These are phyloP conservation scores for Neodiprion pinetum DNA, from an alignment of 1,140 invertebrate genomes.

Conservation along the genomic window DNA sequence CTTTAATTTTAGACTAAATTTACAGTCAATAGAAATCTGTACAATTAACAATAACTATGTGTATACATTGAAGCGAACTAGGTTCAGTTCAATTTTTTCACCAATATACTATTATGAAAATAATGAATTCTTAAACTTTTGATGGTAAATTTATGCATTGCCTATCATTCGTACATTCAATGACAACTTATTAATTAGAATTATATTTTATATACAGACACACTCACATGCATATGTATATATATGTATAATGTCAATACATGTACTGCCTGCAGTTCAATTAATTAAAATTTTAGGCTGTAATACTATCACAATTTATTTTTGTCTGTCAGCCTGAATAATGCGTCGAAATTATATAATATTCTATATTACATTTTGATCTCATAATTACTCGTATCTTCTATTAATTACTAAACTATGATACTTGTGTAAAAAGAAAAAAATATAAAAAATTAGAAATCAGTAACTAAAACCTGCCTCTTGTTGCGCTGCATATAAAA, in stretches of 20 bases:
- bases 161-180: no score
- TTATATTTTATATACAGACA: not conserved
- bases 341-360: not conserved
- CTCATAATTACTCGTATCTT: slow-evolving; percentile 16
- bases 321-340: slow-evolving; percentile 8
- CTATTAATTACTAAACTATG: not conserved
- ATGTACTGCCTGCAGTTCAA: not conserved
- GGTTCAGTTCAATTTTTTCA: no score
- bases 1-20: no score
- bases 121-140: no score
- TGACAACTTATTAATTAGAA: not conserved
- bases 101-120: no score
- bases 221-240: not conserved
- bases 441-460: no score
- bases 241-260: not conserved
- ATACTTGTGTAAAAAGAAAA: not conserved
- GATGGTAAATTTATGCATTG: no score
- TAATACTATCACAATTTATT: not conserved
- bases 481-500: no score
- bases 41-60: no score
- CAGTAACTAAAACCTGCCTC: no score
- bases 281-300: slow-evolving; percentile 5
- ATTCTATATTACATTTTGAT: slow-evolving; percentile 21
- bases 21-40: no score
- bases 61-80: no score